These are phyloP conservation scores for Lasioglossum marginatum DNA, from an alignment of 2,888 invertebrate species.

Conservation along the genomic window DNA sequence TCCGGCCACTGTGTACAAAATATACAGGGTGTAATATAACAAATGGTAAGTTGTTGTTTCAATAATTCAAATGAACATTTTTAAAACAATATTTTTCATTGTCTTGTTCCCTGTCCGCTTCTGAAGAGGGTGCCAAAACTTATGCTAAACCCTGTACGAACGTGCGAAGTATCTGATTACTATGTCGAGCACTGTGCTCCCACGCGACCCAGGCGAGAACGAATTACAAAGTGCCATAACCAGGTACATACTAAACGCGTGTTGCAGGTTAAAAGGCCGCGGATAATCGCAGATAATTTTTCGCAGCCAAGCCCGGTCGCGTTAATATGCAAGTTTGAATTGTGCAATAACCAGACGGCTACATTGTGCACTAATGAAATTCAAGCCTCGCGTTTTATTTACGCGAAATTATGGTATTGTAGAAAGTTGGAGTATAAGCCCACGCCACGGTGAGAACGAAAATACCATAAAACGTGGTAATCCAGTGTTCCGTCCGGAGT, in stretches of 20 bases:
- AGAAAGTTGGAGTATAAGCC: not conserved
- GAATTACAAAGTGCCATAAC: not conserved
- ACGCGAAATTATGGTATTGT: conserved; percentile 8
- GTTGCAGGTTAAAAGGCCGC: not conserved
- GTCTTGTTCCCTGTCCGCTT: not conserved
- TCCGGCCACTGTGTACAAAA: no score
- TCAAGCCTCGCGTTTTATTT: conserved; percentile 6
- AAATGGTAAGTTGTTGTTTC: no score
- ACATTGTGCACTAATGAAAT: not conserved
- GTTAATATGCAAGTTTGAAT: not conserved
- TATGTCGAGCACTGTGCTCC: not conserved
- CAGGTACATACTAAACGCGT: not conserved
- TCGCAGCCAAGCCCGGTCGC: not conserved
- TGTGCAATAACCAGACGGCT: not conserved
- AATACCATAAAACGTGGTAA: conserved; percentile 14
- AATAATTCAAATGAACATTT: not conserved
- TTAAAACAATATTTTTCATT: not conserved
- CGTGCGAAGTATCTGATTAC: not conserved
- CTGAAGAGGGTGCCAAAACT: not conserved
- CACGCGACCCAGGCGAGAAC: not conserved
- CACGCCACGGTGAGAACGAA: not conserved
- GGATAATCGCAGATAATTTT: conserved; percentile 14
- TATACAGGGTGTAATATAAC: no score
- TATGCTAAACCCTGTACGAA: not conserved
- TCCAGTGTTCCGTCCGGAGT: conserved; percentile 10